Evolutionary conservation across 2,888 invertebrate genomes (phyloP).

Genomic region (Phragmatobia fuliginosa): DNA sequence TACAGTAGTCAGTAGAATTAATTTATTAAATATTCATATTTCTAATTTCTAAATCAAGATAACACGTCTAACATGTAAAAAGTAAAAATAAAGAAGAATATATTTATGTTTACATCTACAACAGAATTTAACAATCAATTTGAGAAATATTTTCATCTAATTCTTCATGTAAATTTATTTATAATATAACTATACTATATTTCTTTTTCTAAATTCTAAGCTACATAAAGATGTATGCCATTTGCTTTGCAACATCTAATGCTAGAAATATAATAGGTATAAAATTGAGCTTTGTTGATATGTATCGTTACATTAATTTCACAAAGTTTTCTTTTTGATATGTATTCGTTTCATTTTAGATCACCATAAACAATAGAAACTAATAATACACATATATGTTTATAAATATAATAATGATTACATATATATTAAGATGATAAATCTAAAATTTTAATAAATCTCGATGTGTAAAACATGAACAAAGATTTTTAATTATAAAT

Average conservation of each 20-base stretch:
- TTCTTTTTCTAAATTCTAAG: constrained; percentile 69
- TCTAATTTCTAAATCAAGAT: constrained; percentile 46
- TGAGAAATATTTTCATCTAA: constrained; percentile 49
- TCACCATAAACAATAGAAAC: constrained; percentile 28
- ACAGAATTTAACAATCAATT: constrained; percentile 60
- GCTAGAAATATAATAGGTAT: constrained; percentile 82
- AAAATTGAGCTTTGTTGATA: constrained; percentile 86
- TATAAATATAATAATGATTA: neutral
- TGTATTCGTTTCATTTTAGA: constrained; percentile 43
- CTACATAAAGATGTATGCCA: constrained; percentile 76
- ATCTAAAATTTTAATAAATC: neutral
- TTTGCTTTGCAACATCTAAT: constrained; percentile 81
- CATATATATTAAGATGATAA: neutral
- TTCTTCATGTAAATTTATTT: constrained; percentile 64
- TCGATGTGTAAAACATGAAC: neutral
- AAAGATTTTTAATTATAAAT: neutral
- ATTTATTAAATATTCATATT: constrained; percentile 52
- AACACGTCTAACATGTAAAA: constrained; percentile 44
- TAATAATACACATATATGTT: neutral
- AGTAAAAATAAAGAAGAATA: neutral
- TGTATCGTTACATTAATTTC: constrained; percentile 78
- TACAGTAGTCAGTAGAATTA: constrained; percentile 54
- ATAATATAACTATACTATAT: constrained; percentile 52
- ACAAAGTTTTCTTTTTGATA: constrained; percentile 51
- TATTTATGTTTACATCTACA: constrained; percentile 37